Percentiles rank a stretch among this genome's conserved stretches.
These are phyloP conservation scores for Drosophila falleni DNA, from an alignment of 2,888 invertebrate species.

Conservation along the genomic window DNA sequence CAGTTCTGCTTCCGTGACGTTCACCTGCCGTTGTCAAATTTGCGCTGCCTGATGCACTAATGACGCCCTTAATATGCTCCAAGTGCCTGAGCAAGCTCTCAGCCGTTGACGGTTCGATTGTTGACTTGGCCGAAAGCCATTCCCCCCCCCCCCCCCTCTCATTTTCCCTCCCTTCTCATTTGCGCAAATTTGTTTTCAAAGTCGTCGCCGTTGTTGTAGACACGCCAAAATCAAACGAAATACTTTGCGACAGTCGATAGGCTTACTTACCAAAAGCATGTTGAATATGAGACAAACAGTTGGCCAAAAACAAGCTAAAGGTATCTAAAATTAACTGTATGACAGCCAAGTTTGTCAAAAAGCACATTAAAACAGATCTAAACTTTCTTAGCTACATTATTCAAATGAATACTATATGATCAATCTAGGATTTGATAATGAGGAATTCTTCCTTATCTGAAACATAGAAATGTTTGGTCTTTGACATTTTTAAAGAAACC, in stretches of 20 bases:
- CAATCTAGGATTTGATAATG: too few species aligned
- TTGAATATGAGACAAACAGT: constrained; percentile 8
- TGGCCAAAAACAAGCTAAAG: constrained; percentile 3
- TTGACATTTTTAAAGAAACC: too few species aligned
- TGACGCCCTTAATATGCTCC: constrained; percentile 83
- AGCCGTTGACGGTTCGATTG: constrained; percentile 49
- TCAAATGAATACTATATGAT: too few species aligned
- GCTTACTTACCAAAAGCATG: constrained; percentile 21
- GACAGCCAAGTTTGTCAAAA: not conserved
- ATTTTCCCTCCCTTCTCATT: constrained; percentile 34
- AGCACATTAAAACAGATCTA: not conserved
- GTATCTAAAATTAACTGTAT: not conserved
- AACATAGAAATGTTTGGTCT: too few species aligned
- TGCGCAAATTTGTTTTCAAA: constrained; percentile 72
- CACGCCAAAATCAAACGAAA: constrained; percentile 69
- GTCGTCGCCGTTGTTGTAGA: constrained; percentile 61
- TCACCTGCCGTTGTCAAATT: constrained; percentile 77
- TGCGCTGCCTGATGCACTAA: constrained; percentile 79
- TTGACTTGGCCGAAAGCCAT: constrained; percentile 71
- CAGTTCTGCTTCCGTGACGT: not conserved
- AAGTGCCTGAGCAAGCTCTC: constrained; percentile 52
- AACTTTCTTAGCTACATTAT: not conserved
- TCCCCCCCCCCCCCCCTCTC: constrained; percentile 46
- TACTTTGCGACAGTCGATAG: constrained; percentile 44
- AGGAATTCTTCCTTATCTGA: too few species aligned